These are phyloP conservation scores for Malacoraja senta DNA, from an alignment of 2,797 vertebrate genomes.

Conservation along the genomic window DNA sequence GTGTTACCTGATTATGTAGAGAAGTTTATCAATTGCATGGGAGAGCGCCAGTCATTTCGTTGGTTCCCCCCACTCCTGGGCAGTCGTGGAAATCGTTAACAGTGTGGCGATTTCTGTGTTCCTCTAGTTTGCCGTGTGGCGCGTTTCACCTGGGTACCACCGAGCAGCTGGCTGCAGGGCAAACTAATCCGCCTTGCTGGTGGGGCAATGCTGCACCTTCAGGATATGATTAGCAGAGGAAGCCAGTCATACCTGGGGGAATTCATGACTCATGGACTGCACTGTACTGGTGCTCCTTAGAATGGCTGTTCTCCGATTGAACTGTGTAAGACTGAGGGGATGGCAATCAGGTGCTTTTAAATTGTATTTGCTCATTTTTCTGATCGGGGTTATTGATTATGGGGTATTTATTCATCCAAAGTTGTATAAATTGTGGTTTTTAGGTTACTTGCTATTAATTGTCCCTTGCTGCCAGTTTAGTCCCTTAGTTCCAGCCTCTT, in stretches of 20 bases:
- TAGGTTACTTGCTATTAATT: neutral
- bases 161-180: neutral
- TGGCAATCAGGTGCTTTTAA: conserved; percentile 26
- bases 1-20: neutral
- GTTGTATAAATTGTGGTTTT: conserved; percentile 24
- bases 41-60: neutral
- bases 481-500: no score
- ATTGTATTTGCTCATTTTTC: conserved; percentile 1
- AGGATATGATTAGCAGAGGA: neutral
- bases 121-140: neutral
- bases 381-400: conserved; percentile 24
- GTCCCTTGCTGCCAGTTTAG: neutral
- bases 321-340: neutral
- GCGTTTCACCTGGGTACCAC: neutral
- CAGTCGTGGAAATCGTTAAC: neutral
- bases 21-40: conserved; percentile 10
- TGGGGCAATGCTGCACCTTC: neutral
- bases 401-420: conserved; percentile 16
- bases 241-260: neutral
- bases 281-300: neutral
- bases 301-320: neutral
- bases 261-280: neutral
- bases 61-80: neutral
- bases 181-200: neutral
- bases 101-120: neutral